A percentile compares a stretch with the other conserved stretches of the same genome.
These are phyloP conservation scores for Brachymystax lenok DNA, from an alignment of 2,797 vertebrate species.

Conservation along the genomic window DNA sequence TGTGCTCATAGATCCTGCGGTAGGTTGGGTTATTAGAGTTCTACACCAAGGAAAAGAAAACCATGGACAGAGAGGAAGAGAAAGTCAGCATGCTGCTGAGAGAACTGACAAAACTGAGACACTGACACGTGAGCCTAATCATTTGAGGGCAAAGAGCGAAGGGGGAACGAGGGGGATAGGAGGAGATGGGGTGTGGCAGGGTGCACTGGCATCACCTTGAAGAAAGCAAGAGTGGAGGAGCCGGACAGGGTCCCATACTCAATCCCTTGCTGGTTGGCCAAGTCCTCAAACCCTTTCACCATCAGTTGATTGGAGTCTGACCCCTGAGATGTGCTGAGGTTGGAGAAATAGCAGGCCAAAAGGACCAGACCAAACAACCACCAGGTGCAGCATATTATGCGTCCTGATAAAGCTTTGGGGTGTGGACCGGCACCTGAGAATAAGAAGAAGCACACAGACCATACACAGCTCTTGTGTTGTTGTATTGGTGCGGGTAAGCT, in stretches of 20 bases:
- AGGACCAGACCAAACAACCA: constrained; percentile 86
- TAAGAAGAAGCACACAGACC: constrained; percentile 10
- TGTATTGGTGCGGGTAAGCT: neutral
- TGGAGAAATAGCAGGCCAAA: constrained; percentile 86
- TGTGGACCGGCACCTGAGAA: constrained; percentile 82
- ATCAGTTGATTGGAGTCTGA: constrained; percentile 70
- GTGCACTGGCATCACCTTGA: constrained; percentile 74
- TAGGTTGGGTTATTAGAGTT: constrained; percentile 85
- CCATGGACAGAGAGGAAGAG: too few relatives aligned
- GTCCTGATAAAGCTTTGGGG: constrained; percentile 81
- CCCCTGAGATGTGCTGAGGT: constrained; percentile 77
- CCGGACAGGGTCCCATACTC: constrained; percentile 84
- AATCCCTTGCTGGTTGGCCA: constrained; percentile 83
- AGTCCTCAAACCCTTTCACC: constrained; percentile 86
- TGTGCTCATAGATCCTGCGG: constrained; percentile 86
- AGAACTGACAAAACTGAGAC: neutral
- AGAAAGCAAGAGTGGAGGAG: constrained; percentile 85
- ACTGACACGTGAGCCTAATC: neutral
- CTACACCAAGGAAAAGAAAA: constrained; percentile 55
- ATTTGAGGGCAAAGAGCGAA: neutral
- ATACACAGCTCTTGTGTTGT: neutral
- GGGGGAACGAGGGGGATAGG: too few relatives aligned
- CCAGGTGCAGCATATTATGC: constrained; percentile 84
- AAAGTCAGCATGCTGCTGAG: neutral
- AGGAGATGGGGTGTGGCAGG: neutral